Conservation (phyloP, 2,797 vertebrate genomes). For the Alauda arvensis region DNA sequence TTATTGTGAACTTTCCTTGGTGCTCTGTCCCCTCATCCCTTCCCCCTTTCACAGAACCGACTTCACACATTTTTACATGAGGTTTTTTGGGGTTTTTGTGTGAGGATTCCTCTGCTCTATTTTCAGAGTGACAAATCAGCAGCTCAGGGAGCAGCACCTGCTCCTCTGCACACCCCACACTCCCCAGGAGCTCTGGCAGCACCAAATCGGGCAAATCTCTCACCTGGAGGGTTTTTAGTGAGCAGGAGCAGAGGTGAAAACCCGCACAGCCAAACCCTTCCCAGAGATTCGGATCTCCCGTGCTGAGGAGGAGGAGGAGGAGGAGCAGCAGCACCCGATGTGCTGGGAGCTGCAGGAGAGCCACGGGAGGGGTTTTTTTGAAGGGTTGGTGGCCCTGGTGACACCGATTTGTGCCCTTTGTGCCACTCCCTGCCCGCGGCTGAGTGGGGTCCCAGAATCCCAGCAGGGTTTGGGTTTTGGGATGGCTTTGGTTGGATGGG, state of each 20-base stretch:
- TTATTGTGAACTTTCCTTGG: background rate
- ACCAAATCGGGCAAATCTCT: accelerated
- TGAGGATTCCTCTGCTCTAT: background rate
- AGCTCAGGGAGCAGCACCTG: background rate
- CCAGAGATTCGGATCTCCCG: accelerated
- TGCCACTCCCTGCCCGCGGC: background rate
- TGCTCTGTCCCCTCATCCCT: background rate
- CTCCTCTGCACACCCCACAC: accelerated
- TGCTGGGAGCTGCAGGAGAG: background rate
- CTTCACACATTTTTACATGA: background rate
- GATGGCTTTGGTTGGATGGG: background rate
- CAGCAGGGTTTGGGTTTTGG: too few species aligned
- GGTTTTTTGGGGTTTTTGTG: background rate
- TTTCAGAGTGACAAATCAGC: background rate
- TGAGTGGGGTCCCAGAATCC: background rate
- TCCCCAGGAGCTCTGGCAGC: accelerated
- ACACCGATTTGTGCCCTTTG: accelerated
- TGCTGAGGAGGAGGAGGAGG: background rate
- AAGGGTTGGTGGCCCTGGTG: background rate
- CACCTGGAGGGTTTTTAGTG: background rate
- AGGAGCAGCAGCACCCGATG: background rate
- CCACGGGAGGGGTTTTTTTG: background rate
- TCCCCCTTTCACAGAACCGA: background rate
- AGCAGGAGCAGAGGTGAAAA: background rate
- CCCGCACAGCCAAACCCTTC: background rate